These are phyloP conservation scores for Pleuronectes platessa DNA, from an alignment of 2,113 vertebrate species.

Conservation along the genomic window DNA sequence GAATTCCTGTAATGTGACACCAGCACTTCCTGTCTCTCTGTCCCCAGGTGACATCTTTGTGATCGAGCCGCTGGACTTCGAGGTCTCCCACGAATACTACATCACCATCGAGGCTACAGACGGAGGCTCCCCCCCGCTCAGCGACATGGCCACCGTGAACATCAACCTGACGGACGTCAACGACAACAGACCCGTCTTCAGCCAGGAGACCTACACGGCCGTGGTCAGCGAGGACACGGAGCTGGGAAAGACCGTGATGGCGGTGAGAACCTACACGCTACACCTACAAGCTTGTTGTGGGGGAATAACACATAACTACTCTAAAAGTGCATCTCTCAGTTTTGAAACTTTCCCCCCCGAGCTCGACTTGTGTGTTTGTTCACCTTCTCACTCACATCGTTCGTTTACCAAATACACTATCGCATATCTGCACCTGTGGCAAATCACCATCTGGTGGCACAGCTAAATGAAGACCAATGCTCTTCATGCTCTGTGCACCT, in stretches of 20 bases:
- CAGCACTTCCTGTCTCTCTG: background rate
- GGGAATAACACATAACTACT: constrained; percentile 14
- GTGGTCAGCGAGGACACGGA: constrained; percentile 92
- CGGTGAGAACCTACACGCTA: constrained; percentile 71
- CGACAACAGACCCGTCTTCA: constrained; percentile 92
- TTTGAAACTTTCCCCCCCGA: constrained; percentile 11
- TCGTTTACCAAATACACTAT: constrained; percentile 12
- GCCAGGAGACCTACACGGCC: constrained; percentile 89
- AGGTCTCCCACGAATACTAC: constrained; percentile 93
- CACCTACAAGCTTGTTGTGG: background rate
- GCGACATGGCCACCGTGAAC: constrained; percentile 92
- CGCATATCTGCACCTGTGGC: constrained; percentile 63
- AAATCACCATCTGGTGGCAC: constrained; percentile 67
- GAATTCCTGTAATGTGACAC: background rate
- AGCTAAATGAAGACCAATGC: constrained; percentile 60
- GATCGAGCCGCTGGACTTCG: constrained; percentile 92
- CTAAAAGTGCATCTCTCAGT: background rate
- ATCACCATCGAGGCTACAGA: constrained; percentile 94
- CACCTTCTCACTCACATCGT: constrained; percentile 33
- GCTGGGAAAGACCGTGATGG: constrained; percentile 88
- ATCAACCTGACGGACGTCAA: constrained; percentile 96
- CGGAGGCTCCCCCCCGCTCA: constrained; percentile 91
- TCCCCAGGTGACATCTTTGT: constrained; percentile 90
- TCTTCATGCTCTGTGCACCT: constrained; percentile 67
- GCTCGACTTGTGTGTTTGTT: constrained; percentile 27